Percentiles rank a stretch among this genome's conserved stretches.
These are phyloP conservation scores for Eudemis profundana DNA, from an alignment of 2,888 invertebrate genomes.

Conservation along the genomic window DNA sequence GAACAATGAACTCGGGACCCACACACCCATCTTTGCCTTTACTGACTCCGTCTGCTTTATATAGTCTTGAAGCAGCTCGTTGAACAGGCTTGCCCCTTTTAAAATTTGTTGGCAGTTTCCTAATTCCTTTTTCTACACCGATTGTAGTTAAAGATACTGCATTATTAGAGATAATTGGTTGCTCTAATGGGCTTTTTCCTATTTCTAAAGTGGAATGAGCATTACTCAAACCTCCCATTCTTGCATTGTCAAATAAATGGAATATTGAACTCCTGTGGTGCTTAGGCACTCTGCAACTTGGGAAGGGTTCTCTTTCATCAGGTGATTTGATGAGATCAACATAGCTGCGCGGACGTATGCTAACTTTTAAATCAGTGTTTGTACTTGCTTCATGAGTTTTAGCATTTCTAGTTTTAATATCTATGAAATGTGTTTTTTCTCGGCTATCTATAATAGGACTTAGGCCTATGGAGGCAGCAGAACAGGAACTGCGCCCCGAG, in stretches of 20 bases:
- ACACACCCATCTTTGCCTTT: slow-evolving; percentile 81
- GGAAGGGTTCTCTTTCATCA: slow-evolving; percentile 81
- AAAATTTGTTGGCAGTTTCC: slow-evolving; percentile 61
- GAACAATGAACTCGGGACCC: slow-evolving; percentile 91
- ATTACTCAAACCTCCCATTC: slow-evolving; percentile 75
- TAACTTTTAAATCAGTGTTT: slow-evolving; percentile 82
- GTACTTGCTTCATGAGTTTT: slow-evolving; percentile 77
- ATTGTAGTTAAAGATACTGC: slow-evolving; percentile 70
- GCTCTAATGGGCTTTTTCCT: slow-evolving; percentile 78
- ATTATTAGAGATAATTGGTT: slow-evolving; percentile 61
- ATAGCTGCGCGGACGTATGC: slow-evolving; percentile 71
- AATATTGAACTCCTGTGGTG: slow-evolving; percentile 69
- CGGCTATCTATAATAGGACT: slow-evolving; percentile 70
- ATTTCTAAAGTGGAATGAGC: slow-evolving; percentile 79
- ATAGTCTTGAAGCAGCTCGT: slow-evolving; percentile 89
- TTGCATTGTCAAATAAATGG: slow-evolving; percentile 69
- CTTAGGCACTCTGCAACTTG: slow-evolving; percentile 68
- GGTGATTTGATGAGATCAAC: slow-evolving; percentile 74
- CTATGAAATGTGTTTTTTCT: slow-evolving; percentile 49
- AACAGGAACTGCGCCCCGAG: slow-evolving; percentile 81
- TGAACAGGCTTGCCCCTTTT: slow-evolving; percentile 88
- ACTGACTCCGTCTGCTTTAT: slow-evolving; percentile 83
- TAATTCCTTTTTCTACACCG: slow-evolving; percentile 52
- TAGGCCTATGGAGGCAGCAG: slow-evolving; percentile 73
- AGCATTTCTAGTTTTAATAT: slow-evolving; percentile 54